phyloP scores from a whole-genome alignment of 2,888 invertebrate genomes.

The Calephelis perditalis region DNA sequence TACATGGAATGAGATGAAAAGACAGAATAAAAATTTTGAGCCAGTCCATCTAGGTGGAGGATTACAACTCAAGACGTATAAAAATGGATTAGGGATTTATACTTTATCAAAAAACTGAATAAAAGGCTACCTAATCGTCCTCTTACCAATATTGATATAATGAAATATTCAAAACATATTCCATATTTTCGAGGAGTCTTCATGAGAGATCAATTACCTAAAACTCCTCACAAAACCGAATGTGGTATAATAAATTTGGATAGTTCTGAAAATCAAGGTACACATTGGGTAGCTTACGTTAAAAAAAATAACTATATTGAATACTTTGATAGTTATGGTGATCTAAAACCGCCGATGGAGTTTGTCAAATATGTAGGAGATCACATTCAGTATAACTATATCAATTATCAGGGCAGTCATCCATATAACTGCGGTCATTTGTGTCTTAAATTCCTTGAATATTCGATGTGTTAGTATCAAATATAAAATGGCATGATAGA shows the following conservation, averaged over 20 bases:
- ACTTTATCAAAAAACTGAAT: conserved; percentile 4
- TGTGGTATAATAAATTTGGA: conserved; percentile 19
- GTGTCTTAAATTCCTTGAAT: conserved; percentile 4
- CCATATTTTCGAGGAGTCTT: conserved; percentile 29
- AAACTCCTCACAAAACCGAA: conserved; percentile 16
- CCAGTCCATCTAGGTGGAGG: conserved; percentile 13
- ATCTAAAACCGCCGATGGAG: conserved; percentile 20
- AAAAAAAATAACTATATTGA: conserved; percentile 17
- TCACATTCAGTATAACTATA: conserved; percentile 16
- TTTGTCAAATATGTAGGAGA: conserved; percentile 16
- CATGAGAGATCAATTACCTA: conserved; percentile 33
- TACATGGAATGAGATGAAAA: conserved; percentile 13
- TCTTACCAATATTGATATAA: neutral
- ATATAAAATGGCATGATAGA: neutral
- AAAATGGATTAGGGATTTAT: conserved; percentile 1
- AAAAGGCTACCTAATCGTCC: conserved; percentile 5
- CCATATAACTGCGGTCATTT: conserved; percentile 12
- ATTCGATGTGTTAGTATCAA: no score
- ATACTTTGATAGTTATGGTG: conserved; percentile 20
- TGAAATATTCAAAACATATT: neutral
- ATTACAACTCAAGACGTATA: neutral
- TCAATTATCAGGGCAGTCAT: conserved; percentile 10
- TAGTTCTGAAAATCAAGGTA: conserved; percentile 21
- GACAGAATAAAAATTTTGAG: conserved; percentile 13
- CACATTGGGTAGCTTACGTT: conserved; percentile 19